Base-by-base conservation (phyloP, 2,113 vertebrate species). In the Platysternon megacephalum region DNA sequence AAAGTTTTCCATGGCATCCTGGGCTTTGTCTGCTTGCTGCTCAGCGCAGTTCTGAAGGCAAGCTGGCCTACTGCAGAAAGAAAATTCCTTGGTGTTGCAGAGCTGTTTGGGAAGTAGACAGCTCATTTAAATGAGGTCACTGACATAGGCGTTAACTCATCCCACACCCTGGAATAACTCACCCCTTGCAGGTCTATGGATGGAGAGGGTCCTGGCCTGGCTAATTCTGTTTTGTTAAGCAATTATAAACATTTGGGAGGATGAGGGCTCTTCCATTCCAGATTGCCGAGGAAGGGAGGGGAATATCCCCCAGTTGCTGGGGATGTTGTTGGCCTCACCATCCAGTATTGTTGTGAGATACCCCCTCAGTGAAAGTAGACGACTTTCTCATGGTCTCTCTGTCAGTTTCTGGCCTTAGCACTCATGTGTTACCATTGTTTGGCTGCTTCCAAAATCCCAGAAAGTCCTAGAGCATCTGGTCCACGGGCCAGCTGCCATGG, bases 401-500 rank as follows among this genome's bases (percentile, higher is more conserved):
- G 39, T 49, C 46, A 35, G 2, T 0, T 52, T 95, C 35, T 92
- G 61, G 39, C 61, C 56, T 82, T 89, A 85, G 7, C 26, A 95
- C 44, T 79, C 53, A 86, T 87, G 89, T 91, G 65, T 51, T 95
- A 74, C 78, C 79, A 53, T 93, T 91, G 91, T 92, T 85, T 88
- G 92, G 93, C 90, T 0, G 10, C n/a, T 97, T 95, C 85, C 84
- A 97, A 95, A 86, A 84, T 95, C 89, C 81, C 84, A 83, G 35
- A 42, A 93, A 94, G 83, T 95, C 93, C 90, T 91, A 78, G 39
- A 91, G 93, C 96, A 95, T 97, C 96, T 97, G 90, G 81, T 95
- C 79, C 65, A 42, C 68, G 87, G 92, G 94, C 93, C 89, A 83
- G 85, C 93, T 92, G 95, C 93, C 96, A 97, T 53, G 84, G 88